Percentiles rank a stretch among this genome's conserved stretches.
Evolutionary conservation across 2,113 vertebrate species (phyloP).

Genomic region (Epinephelus cyanopodus): DNA sequence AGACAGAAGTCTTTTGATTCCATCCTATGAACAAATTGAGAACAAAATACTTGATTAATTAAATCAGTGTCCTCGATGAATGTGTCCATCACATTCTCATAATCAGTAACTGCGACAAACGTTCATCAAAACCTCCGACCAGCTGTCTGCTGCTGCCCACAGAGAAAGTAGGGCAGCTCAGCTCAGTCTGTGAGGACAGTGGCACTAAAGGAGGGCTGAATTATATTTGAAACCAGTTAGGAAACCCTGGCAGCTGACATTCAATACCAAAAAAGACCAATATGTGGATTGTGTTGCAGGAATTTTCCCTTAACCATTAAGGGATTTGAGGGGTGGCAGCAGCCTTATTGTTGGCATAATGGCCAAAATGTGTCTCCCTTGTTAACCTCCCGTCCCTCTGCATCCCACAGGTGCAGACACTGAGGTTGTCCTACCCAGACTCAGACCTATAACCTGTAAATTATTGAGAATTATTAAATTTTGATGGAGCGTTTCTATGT

Average conservation of each 20-base stretch:
- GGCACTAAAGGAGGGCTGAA: neutral
- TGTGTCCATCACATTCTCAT: neutral
- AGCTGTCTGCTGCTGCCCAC: neutral
- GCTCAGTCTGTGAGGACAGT: neutral
- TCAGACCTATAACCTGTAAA: too few relatives aligned
- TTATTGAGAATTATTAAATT: too few relatives aligned
- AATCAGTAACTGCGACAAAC: neutral
- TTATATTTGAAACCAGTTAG: neutral
- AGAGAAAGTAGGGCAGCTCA: neutral
- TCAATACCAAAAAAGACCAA: neutral
- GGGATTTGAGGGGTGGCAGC: too few relatives aligned
- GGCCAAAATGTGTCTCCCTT: too few relatives aligned
- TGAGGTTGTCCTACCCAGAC: too few relatives aligned
- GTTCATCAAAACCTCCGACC: neutral
- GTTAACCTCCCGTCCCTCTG: too few relatives aligned
- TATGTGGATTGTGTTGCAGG: neutral
- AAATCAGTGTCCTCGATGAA: neutral
- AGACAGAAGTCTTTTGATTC: neutral
- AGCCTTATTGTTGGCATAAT: too few relatives aligned
- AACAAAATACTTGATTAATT: neutral
- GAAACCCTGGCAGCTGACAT: too few relatives aligned
- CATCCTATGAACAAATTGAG: neutral
- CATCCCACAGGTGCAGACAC: too few relatives aligned
- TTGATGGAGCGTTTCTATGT: too few relatives aligned
- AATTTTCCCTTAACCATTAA: neutral